Evolutionary conservation across 2,113 vertebrate genomes (phyloP).

Genomic region (Lonchura striata): DNA sequence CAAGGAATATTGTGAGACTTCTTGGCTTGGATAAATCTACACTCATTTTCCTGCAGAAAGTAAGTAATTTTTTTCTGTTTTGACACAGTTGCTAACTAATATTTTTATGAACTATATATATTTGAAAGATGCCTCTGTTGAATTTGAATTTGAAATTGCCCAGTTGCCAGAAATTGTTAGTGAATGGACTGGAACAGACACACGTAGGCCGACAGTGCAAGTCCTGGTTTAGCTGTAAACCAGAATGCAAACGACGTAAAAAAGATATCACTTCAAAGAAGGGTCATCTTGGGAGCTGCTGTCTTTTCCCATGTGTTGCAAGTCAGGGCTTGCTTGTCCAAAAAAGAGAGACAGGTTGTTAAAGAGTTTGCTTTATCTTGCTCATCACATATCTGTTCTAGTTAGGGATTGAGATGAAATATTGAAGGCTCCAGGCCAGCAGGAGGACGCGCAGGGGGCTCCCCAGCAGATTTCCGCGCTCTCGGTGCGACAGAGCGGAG

Average conservation of each 20-base stretch:
- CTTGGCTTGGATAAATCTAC: background rate
- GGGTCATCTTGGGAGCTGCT: background rate
- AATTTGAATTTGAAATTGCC: background rate
- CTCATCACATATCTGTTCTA: background rate
- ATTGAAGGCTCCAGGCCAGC: background rate
- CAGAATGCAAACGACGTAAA: background rate
- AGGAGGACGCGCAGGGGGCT: background rate
- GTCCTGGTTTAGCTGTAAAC: background rate
- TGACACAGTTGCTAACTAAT: background rate
- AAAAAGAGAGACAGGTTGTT: background rate
- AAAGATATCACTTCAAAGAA: background rate
- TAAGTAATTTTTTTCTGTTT: background rate
- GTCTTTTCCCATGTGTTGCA: background rate
- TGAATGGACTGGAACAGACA: background rate
- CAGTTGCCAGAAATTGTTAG: background rate
- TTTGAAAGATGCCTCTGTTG: background rate
- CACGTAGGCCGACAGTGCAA: accelerated
- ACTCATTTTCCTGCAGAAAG: background rate
- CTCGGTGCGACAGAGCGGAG: background rate
- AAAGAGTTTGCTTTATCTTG: background rate
- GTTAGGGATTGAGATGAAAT: background rate
- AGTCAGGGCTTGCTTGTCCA: background rate
- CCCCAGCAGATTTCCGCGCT: background rate
- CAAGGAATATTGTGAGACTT: background rate
- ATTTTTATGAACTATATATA: background rate